phyloP scores from a whole-genome alignment of 2,888 invertebrate genomes.

The Podotricha telesiphe region DNA sequence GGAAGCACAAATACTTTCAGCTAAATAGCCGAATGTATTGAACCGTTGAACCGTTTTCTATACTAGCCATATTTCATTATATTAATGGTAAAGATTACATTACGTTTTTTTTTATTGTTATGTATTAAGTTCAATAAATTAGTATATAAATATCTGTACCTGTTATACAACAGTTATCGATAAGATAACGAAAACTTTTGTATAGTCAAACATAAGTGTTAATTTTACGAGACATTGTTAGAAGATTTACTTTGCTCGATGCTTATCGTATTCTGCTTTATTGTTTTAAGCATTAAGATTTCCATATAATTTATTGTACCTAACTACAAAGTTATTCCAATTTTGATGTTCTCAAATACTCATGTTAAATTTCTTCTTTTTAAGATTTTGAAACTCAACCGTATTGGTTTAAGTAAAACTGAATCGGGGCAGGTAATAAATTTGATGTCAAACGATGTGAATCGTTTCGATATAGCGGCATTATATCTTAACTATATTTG shows the following conservation, averaged over 20 bases:
- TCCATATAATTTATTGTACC: too few relatives aligned
- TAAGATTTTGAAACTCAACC: constrained; percentile 79
- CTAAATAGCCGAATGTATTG: too few relatives aligned
- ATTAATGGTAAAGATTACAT: too few relatives aligned
- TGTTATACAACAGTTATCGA: too few relatives aligned
- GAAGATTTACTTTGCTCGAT: neutral
- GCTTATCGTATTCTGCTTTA: neutral
- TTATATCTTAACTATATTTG: constrained; percentile 89
- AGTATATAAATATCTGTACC: too few relatives aligned
- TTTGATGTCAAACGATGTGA: constrained; percentile 93
- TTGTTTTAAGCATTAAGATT: neutral
- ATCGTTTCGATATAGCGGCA: constrained; percentile 89
- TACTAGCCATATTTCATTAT: too few relatives aligned
- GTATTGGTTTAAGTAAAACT: constrained; percentile 84
- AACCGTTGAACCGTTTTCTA: too few relatives aligned
- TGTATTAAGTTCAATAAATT: too few relatives aligned
- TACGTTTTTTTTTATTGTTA: too few relatives aligned
- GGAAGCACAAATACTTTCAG: neutral
- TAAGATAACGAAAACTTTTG: neutral
- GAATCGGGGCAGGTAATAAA: constrained; percentile 91
- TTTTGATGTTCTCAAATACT: too few relatives aligned
- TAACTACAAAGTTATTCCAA: too few relatives aligned
- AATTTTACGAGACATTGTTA: constrained; percentile 8
- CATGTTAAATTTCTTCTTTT: constrained; percentile 43
- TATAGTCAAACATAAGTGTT: neutral